Conservation (phyloP, 2,888 invertebrate genomes). For the Hirtodrosophila cameraria region DNA sequence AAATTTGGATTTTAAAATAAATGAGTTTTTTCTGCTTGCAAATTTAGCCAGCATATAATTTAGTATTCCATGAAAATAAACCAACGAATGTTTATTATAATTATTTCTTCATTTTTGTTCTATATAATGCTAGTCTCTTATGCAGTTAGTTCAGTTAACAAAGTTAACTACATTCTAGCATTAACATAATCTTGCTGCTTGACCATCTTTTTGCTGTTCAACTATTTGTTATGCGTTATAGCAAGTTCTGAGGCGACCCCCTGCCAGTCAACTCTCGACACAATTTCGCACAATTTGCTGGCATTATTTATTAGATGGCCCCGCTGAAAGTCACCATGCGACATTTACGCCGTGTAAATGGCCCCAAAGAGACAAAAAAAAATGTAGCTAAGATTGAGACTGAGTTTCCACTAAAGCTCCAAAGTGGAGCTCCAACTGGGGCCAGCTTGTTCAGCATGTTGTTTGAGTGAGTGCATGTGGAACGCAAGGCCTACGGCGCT, state of each 20-base stretch:
- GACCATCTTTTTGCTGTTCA: constrained; percentile 3
- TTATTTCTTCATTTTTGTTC: background rate
- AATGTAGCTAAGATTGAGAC: too few species aligned
- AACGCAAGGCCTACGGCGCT: constrained; percentile 59
- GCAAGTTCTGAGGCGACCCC: constrained; percentile 60
- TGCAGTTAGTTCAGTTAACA: background rate
- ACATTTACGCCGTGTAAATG: constrained; percentile 64
- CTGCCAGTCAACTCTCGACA: constrained; percentile 38
- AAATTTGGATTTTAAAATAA: too few species aligned
- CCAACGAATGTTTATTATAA: too few species aligned
- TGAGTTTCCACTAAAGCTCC: constrained; percentile 18
- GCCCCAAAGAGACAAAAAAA: constrained; percentile 41
- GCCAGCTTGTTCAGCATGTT: constrained; percentile 18
- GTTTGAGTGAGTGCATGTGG: constrained; percentile 24
- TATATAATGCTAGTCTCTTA: background rate
- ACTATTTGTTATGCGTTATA: constrained; percentile 6
- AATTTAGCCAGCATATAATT: too few species aligned
- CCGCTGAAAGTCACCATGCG: constrained; percentile 61
- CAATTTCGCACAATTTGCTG: constrained; percentile 64
- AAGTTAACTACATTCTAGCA: background rate
- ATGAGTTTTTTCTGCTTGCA: too few species aligned
- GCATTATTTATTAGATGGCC: constrained; percentile 75
- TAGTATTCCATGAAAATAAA: background rate
- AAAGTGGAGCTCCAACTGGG: constrained; percentile 7
- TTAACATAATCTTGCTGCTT: constrained; percentile 9